Conservation (phyloP, 2,797 vertebrate genomes). For the Alca torda region DNA sequence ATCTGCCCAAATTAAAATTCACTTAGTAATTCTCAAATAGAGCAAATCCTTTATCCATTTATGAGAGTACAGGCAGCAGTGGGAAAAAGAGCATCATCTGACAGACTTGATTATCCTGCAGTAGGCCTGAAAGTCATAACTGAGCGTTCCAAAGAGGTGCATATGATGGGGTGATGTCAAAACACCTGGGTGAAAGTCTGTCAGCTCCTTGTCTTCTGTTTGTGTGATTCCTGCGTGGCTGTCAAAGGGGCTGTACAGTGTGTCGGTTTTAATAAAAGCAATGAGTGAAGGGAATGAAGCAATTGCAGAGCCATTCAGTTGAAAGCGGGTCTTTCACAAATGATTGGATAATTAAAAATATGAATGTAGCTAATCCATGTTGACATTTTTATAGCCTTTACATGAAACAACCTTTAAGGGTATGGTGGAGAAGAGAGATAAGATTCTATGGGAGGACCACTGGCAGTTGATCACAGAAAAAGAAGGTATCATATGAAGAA, state of each 20-base stretch:
- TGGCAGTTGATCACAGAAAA: constrained; percentile 74
- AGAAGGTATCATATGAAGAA: constrained; percentile 48
- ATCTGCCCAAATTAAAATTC: background rate
- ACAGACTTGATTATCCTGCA: background rate
- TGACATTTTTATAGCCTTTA: constrained; percentile 76
- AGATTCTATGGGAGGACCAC: constrained; percentile 60
- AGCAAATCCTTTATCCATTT: background rate
- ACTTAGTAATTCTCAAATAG: background rate
- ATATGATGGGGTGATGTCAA: constrained; percentile 3
- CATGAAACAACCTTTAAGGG: constrained; percentile 70
- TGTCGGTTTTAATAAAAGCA: constrained; percentile 40
- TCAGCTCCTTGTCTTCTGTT: constrained; percentile 32
- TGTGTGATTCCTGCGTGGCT: background rate
- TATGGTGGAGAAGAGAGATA: constrained; percentile 64
- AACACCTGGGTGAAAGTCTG: constrained; percentile 43
- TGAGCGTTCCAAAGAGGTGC: background rate
- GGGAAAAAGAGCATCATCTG: background rate
- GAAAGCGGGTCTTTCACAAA: constrained; percentile 48
- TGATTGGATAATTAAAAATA: constrained; percentile 74
- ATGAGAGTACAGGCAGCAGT: background rate
- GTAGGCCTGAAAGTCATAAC: constrained; percentile 8
- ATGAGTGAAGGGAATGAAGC: constrained; percentile 38
- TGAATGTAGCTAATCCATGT: constrained; percentile 64
- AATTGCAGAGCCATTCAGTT: constrained; percentile 6
- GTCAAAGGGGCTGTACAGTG: background rate